Evolutionary conservation across 2,113 vertebrate genomes (phyloP), one percentile per base, ranked within the genome.

Genomic region (Chaetodon trifascialis): DNA sequence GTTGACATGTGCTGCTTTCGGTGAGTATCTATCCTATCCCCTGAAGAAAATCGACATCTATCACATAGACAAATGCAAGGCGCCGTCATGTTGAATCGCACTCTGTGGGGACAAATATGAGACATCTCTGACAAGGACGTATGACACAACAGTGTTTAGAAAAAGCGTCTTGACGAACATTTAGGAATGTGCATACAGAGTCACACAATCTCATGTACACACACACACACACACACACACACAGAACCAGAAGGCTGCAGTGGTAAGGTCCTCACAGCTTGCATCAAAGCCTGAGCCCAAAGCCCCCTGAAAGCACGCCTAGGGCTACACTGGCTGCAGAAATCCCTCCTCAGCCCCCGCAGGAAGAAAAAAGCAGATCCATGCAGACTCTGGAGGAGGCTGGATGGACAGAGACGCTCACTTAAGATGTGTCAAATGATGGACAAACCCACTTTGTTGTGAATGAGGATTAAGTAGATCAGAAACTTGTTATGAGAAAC

Each of bases 221-320:
- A 65, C 47, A 72, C 49, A n/a, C 38, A 64, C 17, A 34, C n/a
- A n/a, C n/a, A n/a, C n/a, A 63, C 16, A 36, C 58, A 62, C 17
- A 10, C 51, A 11, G 44, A 78, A 49, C 23, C 44, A 55, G 25
- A 44, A 52, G 56, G 58, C 83, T 63, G 56, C 64, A 76, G 63
- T 58, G 85, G 81, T 77, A 76, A 65, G 73, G 65, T 79, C 79
- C 72, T 88, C 87, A 84, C 77, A 86, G 82, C 75, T 73, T 25
- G 82, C 84, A 79, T 91, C 90, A 91, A 86, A 90, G 85, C 40
- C 25, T 25, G 5, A 46, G 83, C 69, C 87, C 70, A 59, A 83
- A 89, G 69, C 80, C 63, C 82, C 84, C 89, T 66, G 54, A 80
- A 84, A 91, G 86, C 80, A 59, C 1, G 85, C 90, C 86, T 52